Evolutionary conservation across 2,797 vertebrate genomes (phyloP).

Genomic region (Chromis chromis): DNA sequence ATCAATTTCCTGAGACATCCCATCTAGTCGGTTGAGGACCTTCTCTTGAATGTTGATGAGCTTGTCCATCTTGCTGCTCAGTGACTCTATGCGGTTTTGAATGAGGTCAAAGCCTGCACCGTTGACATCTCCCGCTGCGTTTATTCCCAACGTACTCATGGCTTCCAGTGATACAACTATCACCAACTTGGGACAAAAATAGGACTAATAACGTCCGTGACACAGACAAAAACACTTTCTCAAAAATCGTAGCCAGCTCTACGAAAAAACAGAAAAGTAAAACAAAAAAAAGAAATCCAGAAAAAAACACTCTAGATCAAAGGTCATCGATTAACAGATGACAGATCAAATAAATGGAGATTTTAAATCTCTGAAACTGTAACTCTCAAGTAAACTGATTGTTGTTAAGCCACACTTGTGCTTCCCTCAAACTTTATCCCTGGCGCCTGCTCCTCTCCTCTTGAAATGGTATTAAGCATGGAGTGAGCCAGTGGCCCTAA

Average conservation of each 20-base stretch:
- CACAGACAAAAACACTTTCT: constrained; percentile 56
- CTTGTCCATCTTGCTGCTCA: constrained; percentile 91
- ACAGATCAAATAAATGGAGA: constrained; percentile 1
- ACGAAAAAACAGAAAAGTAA: constrained; percentile 30
- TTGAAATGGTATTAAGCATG: constrained; percentile 75
- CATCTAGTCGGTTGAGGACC: constrained; percentile 88
- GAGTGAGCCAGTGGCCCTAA: constrained; percentile 81
- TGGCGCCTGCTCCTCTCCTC: constrained; percentile 64
- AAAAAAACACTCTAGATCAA: constrained; percentile 25
- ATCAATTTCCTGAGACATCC: constrained; percentile 88
- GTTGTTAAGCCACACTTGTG: constrained; percentile 11
- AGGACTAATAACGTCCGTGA: constrained; percentile 51
- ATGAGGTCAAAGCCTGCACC: constrained; percentile 80
- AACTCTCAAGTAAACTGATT: constrained; percentile 25
- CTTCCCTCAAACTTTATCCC: constrained; percentile 57
- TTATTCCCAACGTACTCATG: constrained; percentile 82
- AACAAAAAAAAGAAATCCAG: constrained; percentile 9
- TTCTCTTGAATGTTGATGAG: constrained; percentile 89
- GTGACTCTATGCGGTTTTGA: constrained; percentile 87
- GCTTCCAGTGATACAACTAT: constrained; percentile 46
- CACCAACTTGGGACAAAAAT: constrained; percentile 59
- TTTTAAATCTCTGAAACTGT: constrained; percentile 31
- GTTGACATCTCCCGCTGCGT: constrained; percentile 63
- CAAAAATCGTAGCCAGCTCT: constrained; percentile 73
- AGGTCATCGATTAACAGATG: constrained; percentile 27